A percentile compares a stretch with the other conserved stretches of the same genome.
Conservation (phyloP, 2,797 vertebrate species). For the Xerus rutilus region DNA sequence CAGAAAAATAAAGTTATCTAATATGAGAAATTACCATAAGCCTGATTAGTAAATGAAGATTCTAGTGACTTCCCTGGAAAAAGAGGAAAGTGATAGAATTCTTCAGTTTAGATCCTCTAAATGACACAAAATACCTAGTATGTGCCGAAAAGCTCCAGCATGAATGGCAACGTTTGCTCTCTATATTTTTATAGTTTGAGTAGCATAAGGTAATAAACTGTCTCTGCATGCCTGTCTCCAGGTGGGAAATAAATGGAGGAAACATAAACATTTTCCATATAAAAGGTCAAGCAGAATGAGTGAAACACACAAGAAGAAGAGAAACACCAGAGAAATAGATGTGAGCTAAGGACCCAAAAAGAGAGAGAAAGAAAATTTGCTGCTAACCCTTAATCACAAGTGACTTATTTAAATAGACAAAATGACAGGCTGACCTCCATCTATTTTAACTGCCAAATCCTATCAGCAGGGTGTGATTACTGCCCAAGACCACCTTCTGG, state of each 20-base stretch:
- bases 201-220: neutral
- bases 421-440: slow-evolving; percentile 79
- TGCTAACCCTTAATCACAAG: slow-evolving; percentile 83
- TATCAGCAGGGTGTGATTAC: slow-evolving; percentile 79
- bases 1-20: neutral
- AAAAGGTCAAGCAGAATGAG: neutral
- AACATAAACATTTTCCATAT: neutral
- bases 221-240: neutral
- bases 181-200: neutral
- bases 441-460: slow-evolving; percentile 79
- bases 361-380: slow-evolving; percentile 67
- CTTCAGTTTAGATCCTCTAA: neutral
- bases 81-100: slow-evolving; percentile 38
- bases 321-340: neutral
- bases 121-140: slow-evolving; percentile 1
- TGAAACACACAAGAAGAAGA: neutral
- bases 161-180: neutral
- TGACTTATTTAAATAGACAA: slow-evolving; percentile 82
- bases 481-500: slow-evolving; percentile 79
- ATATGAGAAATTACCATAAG: neutral
- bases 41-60: neutral
- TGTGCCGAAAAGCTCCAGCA: neutral
- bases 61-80: slow-evolving; percentile 17
- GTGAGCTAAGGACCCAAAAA: slow-evolving; percentile 60
- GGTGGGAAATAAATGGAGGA: neutral